A percentile compares a stretch with the other conserved stretches of the same genome.
phyloP scores from a whole-genome alignment of 2,797 vertebrate genomes.

The Eurystomus glaucurus region DNA sequence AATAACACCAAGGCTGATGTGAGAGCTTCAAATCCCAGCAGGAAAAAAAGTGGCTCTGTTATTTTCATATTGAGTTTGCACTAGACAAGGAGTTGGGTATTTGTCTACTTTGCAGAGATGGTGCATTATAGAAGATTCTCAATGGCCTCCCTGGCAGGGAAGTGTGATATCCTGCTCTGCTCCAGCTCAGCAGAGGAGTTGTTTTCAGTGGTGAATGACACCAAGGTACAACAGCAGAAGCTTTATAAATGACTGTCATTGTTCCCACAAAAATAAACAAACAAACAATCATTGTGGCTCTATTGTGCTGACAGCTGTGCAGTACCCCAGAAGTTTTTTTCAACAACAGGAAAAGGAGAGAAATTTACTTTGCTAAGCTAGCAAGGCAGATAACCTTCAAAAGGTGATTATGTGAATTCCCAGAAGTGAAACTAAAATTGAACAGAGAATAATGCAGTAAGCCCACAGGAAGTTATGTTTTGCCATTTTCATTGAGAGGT shows the following conservation, averaged over 20 bases:
- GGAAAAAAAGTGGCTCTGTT: fast-evolving
- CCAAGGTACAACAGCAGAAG: background rate
- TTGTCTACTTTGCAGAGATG: background rate
- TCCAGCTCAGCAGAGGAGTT: background rate
- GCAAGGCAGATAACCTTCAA: slow-evolving; percentile 24
- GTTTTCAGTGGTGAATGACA: background rate
- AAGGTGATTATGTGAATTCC: slow-evolving; percentile 16
- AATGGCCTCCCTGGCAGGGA: background rate
- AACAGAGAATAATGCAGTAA: background rate
- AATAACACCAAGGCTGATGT: background rate
- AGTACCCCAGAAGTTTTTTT: background rate
- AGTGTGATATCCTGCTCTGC: background rate
- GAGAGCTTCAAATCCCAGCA: background rate
- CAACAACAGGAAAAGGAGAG: slow-evolving; percentile 49
- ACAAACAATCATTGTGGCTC: background rate
- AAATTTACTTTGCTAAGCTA: slow-evolving; percentile 1
- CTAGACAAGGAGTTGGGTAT: background rate
- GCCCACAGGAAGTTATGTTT: background rate
- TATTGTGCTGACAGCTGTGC: slow-evolving; percentile 14
- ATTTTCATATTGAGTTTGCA: background rate
- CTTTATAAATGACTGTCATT: background rate
- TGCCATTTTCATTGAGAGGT: background rate
- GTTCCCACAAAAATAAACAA: background rate
- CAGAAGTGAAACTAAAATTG: slow-evolving; percentile 53
- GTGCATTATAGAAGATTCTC: background rate